Percentiles rank a stretch among this genome's conserved stretches.
Conservation (phyloP, 2,888 invertebrate genomes). For the Meiosimyza decipiens region DNA sequence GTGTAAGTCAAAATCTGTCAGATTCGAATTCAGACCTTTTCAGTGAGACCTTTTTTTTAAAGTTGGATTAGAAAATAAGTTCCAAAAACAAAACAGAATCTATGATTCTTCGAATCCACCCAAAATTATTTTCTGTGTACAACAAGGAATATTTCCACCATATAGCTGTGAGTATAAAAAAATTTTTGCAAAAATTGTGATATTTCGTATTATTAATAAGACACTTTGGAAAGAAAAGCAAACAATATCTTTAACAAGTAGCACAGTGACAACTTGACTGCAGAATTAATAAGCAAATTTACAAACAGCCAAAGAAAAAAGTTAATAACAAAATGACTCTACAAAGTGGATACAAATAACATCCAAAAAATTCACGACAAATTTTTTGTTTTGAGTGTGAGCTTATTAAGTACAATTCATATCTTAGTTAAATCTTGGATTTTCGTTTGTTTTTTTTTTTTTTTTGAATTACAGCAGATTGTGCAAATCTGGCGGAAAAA, state of each 20-base stretch:
- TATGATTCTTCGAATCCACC: too few species aligned
- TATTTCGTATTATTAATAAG: too few species aligned
- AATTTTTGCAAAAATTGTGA: too few species aligned
- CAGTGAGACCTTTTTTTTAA: too few species aligned
- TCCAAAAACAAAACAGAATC: too few species aligned
- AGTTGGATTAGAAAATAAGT: too few species aligned
- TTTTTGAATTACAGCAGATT: background rate
- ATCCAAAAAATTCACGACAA: too few species aligned
- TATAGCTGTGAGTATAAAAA: too few species aligned
- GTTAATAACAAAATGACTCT: background rate
- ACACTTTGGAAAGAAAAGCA: background rate
- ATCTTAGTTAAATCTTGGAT: background rate
- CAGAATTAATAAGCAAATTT: slow-evolving; percentile 1
- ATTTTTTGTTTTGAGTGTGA: background rate
- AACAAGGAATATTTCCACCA: too few species aligned
- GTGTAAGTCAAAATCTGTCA: too few species aligned
- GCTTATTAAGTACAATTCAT: slow-evolving; percentile 2
- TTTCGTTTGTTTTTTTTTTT: slow-evolving; percentile 2
- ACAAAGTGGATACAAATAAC: background rate
- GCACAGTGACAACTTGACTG: slow-evolving; percentile 1
- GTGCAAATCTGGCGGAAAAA: background rate
- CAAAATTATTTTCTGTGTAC: too few species aligned
- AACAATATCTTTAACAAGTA: background rate
- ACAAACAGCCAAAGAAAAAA: background rate
- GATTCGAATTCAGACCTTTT: too few species aligned